phyloP scores from a whole-genome alignment of 2,113 vertebrate species.

The Conger conger region DNA sequence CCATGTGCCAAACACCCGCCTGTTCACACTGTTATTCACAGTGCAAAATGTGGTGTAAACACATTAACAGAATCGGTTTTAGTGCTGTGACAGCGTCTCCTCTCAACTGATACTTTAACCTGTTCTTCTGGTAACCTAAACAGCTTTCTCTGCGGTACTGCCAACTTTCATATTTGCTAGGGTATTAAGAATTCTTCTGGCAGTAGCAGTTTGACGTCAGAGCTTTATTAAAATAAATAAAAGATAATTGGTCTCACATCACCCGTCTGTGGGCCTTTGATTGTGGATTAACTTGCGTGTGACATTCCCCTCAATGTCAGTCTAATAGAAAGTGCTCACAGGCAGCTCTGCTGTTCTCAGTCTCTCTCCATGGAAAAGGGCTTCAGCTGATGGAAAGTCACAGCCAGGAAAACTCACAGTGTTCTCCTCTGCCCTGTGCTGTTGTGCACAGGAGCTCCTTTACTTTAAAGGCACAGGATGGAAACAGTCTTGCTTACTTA shows the following conservation, averaged over 20 bases:
- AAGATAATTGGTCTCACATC: not conserved
- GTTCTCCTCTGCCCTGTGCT: not conserved
- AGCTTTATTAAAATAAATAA: constrained; percentile 7
- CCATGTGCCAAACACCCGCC: too few relatives aligned
- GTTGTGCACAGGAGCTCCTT: not conserved
- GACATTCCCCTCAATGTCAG: not conserved
- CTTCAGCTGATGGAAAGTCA: not conserved
- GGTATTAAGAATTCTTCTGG: not conserved
- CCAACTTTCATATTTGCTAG: not conserved
- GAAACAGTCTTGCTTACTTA: not conserved
- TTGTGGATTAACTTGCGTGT: not conserved
- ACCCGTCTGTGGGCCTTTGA: not conserved
- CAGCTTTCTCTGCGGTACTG: not conserved
- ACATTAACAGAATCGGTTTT: too few relatives aligned
- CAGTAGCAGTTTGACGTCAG: not conserved
- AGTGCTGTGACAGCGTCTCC: too few relatives aligned
- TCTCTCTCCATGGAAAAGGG: not conserved
- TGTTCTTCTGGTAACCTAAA: too few relatives aligned
- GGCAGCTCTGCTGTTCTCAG: not conserved
- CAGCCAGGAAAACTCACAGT: not conserved
- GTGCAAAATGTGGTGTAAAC: too few relatives aligned
- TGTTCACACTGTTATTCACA: too few relatives aligned
- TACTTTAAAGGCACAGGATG: not conserved
- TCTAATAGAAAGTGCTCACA: not conserved
- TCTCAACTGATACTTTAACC: not conserved